Conservation (phyloP, 1,140 invertebrate genomes). For the Heterodera carotae region DNA sequence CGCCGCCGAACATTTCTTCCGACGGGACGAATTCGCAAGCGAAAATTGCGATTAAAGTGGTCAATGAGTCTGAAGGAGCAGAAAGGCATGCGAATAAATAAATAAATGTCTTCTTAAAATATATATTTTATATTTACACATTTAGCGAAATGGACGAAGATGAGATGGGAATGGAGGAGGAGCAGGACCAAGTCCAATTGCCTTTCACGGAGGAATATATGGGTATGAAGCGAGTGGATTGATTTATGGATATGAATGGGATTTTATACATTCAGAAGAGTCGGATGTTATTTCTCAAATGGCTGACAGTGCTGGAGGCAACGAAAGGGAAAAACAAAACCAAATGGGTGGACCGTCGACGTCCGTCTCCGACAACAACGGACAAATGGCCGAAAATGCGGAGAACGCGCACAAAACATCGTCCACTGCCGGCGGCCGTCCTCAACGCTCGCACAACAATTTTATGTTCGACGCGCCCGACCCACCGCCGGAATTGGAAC, state of each 20-base stretch:
- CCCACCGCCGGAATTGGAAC: constrained; percentile 80
- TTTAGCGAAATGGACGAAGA: constrained; percentile 47
- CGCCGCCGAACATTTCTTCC: background rate
- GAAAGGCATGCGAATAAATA: constrained; percentile 4
- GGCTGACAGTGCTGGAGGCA: background rate
- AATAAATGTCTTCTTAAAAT: background rate
- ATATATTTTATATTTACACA: background rate
- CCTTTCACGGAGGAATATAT: constrained; percentile 40
- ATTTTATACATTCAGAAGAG: constrained; percentile 46
- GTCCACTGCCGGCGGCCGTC: constrained; percentile 23
- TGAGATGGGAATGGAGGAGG: constrained; percentile 41
- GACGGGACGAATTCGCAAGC: constrained; percentile 2
- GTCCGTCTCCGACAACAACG: background rate
- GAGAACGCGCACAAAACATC: constrained; percentile 13
- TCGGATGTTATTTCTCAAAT: constrained; percentile 49
- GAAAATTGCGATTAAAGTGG: constrained; percentile 3
- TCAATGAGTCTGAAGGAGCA: background rate
- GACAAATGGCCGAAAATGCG: background rate
- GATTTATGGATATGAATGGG: background rate
- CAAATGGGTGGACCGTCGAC: background rate
- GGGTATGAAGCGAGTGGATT: constrained; percentile 22
- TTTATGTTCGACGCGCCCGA: constrained; percentile 29
- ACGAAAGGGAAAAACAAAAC: constrained; percentile 8
- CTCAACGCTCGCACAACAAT: background rate
- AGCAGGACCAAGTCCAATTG: constrained; percentile 36